Conservation (phyloP, 2,888 invertebrate species). For the Melipona bicolor region DNA sequence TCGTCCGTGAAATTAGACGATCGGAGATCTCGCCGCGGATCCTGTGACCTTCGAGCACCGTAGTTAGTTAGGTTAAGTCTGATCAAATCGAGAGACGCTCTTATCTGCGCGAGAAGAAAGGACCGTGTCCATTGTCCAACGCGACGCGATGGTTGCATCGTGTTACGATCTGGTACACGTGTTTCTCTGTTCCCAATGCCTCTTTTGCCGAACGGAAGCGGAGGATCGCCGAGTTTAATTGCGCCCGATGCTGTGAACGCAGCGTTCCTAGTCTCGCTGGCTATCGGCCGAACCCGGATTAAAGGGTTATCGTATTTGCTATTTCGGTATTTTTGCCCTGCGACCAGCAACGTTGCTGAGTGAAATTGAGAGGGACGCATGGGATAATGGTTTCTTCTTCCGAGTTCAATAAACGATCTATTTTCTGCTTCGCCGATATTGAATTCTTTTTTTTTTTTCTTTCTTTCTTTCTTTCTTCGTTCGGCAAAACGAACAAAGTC, state of each 20-base stretch:
- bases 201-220: neutral
- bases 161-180: constrained; percentile 7
- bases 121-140: constrained; percentile 14
- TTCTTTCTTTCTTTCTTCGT: neutral
- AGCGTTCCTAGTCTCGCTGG: constrained; percentile 31
- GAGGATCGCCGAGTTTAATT: constrained; percentile 47
- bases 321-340: constrained; percentile 27
- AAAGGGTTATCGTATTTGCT: constrained; percentile 43
- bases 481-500: neutral
- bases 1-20: constrained; percentile 57
- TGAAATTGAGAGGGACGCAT: constrained; percentile 40
- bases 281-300: constrained; percentile 35
- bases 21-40: constrained; percentile 24
- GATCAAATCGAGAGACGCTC: neutral
- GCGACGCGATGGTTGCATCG: constrained; percentile 4
- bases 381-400: constrained; percentile 36
- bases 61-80: neutral
- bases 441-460: neutral
- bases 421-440: neutral
- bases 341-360: neutral
- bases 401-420: neutral
- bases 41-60: constrained; percentile 33
- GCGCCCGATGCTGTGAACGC: constrained; percentile 34
- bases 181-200: neutral
- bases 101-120: constrained; percentile 36